Evolutionary conservation across 2,888 invertebrate species (phyloP).

Genomic region (Shargacucullia verbasci): DNA sequence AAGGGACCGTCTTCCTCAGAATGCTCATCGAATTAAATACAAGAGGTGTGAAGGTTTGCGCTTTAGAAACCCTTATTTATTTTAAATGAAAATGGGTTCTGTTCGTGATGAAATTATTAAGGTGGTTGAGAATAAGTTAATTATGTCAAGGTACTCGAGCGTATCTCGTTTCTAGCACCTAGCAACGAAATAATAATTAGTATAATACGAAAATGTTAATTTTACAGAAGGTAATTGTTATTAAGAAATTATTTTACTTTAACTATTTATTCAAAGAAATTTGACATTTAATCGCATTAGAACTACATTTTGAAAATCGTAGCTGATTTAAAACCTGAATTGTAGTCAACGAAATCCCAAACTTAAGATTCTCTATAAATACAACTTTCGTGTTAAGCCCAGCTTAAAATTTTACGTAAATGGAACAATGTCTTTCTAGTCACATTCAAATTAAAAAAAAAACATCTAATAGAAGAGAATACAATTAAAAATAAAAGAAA

Average conservation of each 20-base stretch:
- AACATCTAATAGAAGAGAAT: too few relatives aligned
- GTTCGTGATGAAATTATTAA: slow-evolving; percentile 54
- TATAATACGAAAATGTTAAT: slow-evolving; percentile 39
- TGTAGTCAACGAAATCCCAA: not conserved
- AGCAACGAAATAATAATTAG: slow-evolving; percentile 45
- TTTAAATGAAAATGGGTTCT: slow-evolving; percentile 56
- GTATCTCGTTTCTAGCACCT: slow-evolving; percentile 34
- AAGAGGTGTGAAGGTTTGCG: slow-evolving; percentile 45
- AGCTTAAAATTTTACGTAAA: not conserved
- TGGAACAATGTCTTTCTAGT: not conserved
- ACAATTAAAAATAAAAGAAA: too few relatives aligned
- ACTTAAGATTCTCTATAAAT: not conserved
- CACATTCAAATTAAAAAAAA: too few relatives aligned
- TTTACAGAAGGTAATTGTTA: slow-evolving; percentile 6
- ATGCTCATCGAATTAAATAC: slow-evolving; percentile 50
- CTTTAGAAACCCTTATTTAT: slow-evolving; percentile 48
- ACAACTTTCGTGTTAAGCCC: not conserved
- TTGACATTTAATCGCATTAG: too few relatives aligned
- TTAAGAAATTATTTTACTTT: not conserved
- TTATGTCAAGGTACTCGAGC: slow-evolving; percentile 44
- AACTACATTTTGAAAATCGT: too few relatives aligned
- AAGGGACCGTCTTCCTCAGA: slow-evolving; percentile 15
- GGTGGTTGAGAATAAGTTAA: slow-evolving; percentile 53
- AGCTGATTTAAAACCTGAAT: not conserved
- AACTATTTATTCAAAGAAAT: too few relatives aligned